Evolutionary conservation across 2,797 vertebrate genomes (phyloP).

Genomic region (Cebuella pygmaea): DNA sequence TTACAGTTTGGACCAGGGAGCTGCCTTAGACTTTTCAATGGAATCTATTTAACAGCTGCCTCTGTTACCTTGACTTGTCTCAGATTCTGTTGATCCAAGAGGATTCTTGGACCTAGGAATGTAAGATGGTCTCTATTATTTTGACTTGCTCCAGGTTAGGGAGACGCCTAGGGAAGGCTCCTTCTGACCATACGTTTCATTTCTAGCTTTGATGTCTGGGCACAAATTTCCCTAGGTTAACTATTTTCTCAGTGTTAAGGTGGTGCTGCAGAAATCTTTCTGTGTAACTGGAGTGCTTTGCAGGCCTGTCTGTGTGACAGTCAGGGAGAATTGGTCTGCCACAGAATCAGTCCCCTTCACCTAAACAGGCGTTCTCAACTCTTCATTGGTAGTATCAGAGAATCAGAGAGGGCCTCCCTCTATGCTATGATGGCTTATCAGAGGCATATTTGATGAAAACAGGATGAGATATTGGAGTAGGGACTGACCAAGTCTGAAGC

Average conservation of each 20-base stretch:
- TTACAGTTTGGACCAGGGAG: not conserved
- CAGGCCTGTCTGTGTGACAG: too few relatives aligned
- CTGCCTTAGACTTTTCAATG: not conserved
- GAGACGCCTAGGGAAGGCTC: too few relatives aligned
- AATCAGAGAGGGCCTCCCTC: not conserved
- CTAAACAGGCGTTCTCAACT: not conserved
- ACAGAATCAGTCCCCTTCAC: not conserved
- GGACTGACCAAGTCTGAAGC: not conserved
- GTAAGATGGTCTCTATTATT: not conserved
- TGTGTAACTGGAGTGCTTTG: too few relatives aligned
- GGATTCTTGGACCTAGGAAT: not conserved
- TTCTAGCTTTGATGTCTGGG: too few relatives aligned
- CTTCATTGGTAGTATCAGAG: not conserved
- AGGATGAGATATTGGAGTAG: not conserved
- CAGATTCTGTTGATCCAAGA: not conserved
- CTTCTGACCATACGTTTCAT: too few relatives aligned
- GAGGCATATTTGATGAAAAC: not conserved
- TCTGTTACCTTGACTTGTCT: not conserved
- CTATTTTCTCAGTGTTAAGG: too few relatives aligned
- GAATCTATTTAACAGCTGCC: not conserved
- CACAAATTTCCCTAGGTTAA: too few relatives aligned
- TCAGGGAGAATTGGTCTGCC: too few relatives aligned
- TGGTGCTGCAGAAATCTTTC: too few relatives aligned
- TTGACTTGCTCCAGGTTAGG: too few relatives aligned
- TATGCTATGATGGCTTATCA: not conserved